Base-by-base conservation (phyloP, 2,888 invertebrate genomes). In the Acanthoscelides obtectus region DNA sequence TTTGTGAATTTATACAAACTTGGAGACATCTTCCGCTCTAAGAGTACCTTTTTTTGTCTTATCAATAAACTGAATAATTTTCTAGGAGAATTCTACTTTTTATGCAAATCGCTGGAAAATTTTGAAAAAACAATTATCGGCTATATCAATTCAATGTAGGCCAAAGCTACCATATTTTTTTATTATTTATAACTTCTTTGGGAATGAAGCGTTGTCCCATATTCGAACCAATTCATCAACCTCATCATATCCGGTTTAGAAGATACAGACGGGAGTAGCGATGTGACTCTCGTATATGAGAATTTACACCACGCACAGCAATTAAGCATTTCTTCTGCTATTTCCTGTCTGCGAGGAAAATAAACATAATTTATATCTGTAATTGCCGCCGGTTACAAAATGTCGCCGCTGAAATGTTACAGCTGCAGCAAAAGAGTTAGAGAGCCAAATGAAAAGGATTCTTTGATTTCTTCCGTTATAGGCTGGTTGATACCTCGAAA, bases 261-360 rank as follows among this genome's bases (percentile, higher is more conserved):
- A 45, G 8, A 3, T 25, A 8, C 45, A 45, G 45, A 45, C 5
- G 1, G 45, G 45, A 45, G 45, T 12, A 25, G 25, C 6, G 25
- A 5, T 25, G 4, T 25, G 45, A 45, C 8, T n/a, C n/a, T n/a
- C 12, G 45, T 45, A 45, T 45, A 17, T 45, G 45, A 12, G 45
- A 45, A 45, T 12, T n/a, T 45, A 45, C 25, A 25, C 45, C 45
- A 45, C 45, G 45, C 45, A 45, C 45, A 45, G 45, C 45, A 12
- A 22, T 67, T 20, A 22, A 67, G 22, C 22, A 67, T 67, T 22
- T 67, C 67, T 67, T 22, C 67, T 22, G 67, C 67, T 22, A n/a
- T 67, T 67, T 67, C 67, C 67, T 67, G 67, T 67, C 22, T 67
- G n/a, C 67, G 67, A 67, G 17, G 67, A 67, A 67, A 67, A 67